A percentile compares a stretch with the other conserved stretches of the same genome.
Evolutionary conservation across 2,797 vertebrate genomes (phyloP).

Genomic region (Sparidentex hasta): DNA sequence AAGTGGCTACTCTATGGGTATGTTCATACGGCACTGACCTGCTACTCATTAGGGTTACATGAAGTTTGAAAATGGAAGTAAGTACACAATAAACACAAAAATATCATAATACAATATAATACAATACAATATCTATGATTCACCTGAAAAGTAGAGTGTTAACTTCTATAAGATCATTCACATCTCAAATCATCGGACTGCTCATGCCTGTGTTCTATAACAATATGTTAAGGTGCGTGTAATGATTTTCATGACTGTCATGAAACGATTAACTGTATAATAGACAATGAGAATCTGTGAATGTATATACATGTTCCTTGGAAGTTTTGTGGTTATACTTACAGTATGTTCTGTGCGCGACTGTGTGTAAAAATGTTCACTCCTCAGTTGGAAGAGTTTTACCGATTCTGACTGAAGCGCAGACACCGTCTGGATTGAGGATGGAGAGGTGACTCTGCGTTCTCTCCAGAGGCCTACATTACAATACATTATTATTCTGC

Average conservation of each 20-base stretch:
- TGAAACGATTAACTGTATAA: not conserved
- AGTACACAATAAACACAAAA: no score
- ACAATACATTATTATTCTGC: constrained; percentile 85
- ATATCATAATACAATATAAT: no score
- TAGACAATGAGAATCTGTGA: not conserved
- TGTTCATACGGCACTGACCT: no score
- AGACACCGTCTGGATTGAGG: constrained; percentile 50
- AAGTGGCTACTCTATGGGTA: no score
- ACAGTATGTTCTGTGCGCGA: not conserved
- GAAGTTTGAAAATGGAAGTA: no score
- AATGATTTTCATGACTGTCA: not conserved
- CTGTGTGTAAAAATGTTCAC: constrained; percentile 8
- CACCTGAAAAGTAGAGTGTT: no score
- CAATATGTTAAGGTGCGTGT: not conserved
- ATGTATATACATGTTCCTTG: not conserved
- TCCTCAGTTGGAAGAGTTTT: constrained; percentile 27
- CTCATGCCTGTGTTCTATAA: not conserved
- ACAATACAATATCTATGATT: no score
- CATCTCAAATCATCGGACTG: no score
- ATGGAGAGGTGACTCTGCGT: constrained; percentile 71
- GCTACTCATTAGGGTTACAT: no score
- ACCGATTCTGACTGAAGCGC: constrained; percentile 44
- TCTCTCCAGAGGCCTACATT: constrained; percentile 67
- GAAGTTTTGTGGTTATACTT: not conserved
- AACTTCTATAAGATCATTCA: no score